These are phyloP conservation scores for Cydia amplana DNA, from an alignment of 1,140 invertebrate species.

Conservation along the genomic window DNA sequence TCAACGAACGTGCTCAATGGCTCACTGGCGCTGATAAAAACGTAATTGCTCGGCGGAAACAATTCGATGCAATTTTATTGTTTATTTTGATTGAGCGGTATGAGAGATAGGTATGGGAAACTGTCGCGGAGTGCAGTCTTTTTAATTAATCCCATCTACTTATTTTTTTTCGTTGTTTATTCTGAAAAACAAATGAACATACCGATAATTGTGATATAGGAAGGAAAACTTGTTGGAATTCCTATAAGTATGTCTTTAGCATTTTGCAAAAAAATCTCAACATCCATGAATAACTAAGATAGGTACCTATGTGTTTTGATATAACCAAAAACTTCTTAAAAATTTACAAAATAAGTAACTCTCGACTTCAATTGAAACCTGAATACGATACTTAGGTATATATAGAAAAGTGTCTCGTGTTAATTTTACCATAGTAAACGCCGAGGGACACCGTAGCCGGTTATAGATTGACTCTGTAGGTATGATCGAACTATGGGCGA, in stretches of 20 bases:
- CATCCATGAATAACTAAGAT: no score
- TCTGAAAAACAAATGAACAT: no score
- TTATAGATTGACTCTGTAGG: conserved; percentile 1
- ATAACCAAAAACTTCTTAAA: no score
- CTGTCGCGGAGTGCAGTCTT: background rate
- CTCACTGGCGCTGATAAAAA: conserved; percentile 57
- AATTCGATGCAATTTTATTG: conserved; percentile 55
- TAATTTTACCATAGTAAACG: conserved; percentile 7
- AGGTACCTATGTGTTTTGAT: no score
- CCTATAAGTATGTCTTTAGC: no score
- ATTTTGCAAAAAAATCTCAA: no score
- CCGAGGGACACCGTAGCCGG: background rate
- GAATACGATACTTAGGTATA: no score
- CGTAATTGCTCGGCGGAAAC: conserved; percentile 67
- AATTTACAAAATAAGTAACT: no score
- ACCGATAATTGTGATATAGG: no score
- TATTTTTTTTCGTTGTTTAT: no score
- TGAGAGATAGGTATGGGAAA: background rate
- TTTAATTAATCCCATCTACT: background rate
- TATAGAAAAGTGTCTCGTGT: background rate
- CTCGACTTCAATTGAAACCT: no score
- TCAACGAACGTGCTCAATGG: conserved; percentile 52
- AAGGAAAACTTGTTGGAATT: no score
- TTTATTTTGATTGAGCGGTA: conserved; percentile 37
- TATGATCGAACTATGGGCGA: conserved; percentile 22